phyloP scores from a whole-genome alignment of 2,888 invertebrate genomes.

The Belgica antarctica region DNA sequence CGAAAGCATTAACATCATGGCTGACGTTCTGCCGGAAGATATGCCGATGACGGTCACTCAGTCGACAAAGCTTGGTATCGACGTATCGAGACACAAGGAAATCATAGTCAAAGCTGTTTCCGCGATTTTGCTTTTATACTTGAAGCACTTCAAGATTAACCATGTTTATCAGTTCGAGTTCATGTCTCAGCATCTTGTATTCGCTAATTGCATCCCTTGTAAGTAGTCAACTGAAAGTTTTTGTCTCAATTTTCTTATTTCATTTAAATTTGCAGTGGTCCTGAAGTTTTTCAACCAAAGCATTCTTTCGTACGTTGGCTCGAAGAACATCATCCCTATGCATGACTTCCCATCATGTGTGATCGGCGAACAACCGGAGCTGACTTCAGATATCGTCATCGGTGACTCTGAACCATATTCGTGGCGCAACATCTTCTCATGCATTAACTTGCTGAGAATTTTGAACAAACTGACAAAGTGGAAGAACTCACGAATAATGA shows the following conservation, averaged over 20 bases:
- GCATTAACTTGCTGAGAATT: constrained; percentile 92
- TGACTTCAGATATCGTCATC: constrained; percentile 86
- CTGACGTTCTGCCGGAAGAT: constrained; percentile 95
- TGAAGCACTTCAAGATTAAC: constrained; percentile 80
- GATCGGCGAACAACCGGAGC: constrained; percentile 89
- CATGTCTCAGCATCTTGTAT: constrained; percentile 97
- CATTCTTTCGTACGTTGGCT: constrained; percentile 89
- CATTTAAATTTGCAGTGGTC: too few relatives aligned
- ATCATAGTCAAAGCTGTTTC: constrained; percentile 96
- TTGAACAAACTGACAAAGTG: constrained; percentile 98
- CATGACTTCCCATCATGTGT: constrained; percentile 95
- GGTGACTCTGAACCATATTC: constrained; percentile 83
- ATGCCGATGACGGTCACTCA: constrained; percentile 95
- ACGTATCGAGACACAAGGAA: constrained; percentile 97
- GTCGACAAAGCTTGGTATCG: constrained; percentile 92
- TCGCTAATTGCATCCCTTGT: constrained; percentile 98
- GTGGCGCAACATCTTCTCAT: constrained; percentile 98
- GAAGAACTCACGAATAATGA: constrained; percentile 99
- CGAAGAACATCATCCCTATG: constrained; percentile 89
- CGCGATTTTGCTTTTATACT: constrained; percentile 79
- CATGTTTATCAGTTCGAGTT: constrained; percentile 91
- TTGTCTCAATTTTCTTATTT: too few relatives aligned
- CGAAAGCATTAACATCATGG: constrained; percentile 97
- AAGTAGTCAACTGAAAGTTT: too few relatives aligned
- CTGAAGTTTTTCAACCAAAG: constrained; percentile 99